Conservation (phyloP, 2,888 invertebrate species). For the Hymenopus coronatus region DNA sequence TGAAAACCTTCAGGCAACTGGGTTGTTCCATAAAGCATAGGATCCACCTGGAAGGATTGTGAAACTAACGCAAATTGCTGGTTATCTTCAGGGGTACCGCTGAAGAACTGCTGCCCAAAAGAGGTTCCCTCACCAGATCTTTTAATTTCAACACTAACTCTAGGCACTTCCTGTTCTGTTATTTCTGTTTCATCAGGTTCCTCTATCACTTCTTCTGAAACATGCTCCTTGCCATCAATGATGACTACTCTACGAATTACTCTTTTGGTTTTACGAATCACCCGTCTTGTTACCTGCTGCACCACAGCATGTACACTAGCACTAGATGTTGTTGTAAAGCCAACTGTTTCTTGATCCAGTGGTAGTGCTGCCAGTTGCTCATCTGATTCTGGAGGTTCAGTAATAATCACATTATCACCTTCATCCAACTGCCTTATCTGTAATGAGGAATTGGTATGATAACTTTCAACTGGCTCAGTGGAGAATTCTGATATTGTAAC, state of each 20-base stretch:
- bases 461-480: constrained; percentile 57
- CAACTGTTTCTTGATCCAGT: background rate
- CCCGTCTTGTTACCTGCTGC: constrained; percentile 73
- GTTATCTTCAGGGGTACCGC: background rate
- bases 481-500: constrained; percentile 64
- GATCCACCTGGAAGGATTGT: background rate
- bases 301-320: constrained; percentile 76
- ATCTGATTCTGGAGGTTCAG: constrained; percentile 35
- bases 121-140: background rate
- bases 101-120: background rate
- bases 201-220: constrained; percentile 79
- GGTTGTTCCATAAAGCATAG: background rate
- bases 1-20: background rate
- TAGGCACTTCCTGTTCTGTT: constrained; percentile 67
- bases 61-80: background rate
- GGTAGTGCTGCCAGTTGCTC: constrained; percentile 32
- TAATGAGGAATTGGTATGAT: constrained; percentile 42
- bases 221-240: constrained; percentile 79
- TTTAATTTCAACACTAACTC: constrained; percentile 65
- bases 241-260: constrained; percentile 74
- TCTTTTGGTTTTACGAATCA: constrained; percentile 70
- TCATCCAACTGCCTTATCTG: constrained; percentile 5
- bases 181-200: constrained; percentile 78
- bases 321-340: constrained; percentile 52
- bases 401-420: background rate